Evolutionary conservation across 2,113 vertebrate species (phyloP).

Genomic region (Aptenodytes patagonicus): DNA sequence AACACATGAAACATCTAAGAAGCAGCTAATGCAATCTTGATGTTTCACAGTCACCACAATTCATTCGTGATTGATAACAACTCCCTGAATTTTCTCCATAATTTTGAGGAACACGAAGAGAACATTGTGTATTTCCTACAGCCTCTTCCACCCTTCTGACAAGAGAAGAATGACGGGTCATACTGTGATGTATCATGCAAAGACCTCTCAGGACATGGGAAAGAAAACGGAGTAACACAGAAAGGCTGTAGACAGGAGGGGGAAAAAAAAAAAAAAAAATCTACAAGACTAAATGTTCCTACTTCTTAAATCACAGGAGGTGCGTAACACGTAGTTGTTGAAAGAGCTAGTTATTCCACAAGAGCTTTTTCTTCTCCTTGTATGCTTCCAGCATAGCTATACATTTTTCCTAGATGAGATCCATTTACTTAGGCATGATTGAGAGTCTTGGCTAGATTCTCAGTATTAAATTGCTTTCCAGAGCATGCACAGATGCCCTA

Average conservation of each 20-base stretch:
- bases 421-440: background rate
- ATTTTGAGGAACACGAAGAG: background rate
- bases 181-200: background rate
- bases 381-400: background rate
- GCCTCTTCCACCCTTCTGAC: background rate
- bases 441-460: background rate
- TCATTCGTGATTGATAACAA: background rate
- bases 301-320: background rate
- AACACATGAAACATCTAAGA: background rate
- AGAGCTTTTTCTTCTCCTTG: background rate
- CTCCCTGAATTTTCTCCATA: background rate
- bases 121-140: background rate
- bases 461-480: background rate
- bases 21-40: background rate
- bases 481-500: background rate
- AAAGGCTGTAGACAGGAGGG: background rate
- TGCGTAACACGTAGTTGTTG: background rate
- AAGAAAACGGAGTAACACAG: background rate
- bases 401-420: background rate
- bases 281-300: background rate
- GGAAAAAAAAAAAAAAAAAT: background rate
- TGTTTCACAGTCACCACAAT: background rate
- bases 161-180: background rate
- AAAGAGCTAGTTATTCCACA: background rate
- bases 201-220: background rate